These are phyloP conservation scores for Cryptoblepharus egeriae DNA, from an alignment of 2,797 vertebrate genomes.

Conservation along the genomic window DNA sequence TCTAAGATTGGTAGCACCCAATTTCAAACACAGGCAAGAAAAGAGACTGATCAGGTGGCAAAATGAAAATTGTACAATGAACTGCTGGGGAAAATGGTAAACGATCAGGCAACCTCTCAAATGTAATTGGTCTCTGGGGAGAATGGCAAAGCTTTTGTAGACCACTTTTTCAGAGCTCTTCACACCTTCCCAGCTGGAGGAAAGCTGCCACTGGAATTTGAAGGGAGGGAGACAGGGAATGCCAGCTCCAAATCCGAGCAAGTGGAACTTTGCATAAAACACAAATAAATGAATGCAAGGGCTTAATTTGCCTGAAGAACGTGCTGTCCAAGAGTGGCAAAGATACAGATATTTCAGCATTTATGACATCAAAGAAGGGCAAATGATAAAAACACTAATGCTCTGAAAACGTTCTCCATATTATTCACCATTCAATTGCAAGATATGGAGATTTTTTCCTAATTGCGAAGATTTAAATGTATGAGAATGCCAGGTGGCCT, in stretches of 20 bases:
- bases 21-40: conserved; percentile 79
- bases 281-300: conserved; percentile 60
- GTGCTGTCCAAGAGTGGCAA: conserved; percentile 58
- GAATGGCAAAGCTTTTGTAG: conserved; percentile 69
- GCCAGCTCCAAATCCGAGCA: conserved; percentile 45
- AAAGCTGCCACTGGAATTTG: conserved; percentile 63
- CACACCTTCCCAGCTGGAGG: conserved; percentile 79
- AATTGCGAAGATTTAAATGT: too few relatives aligned
- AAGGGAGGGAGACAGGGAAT: conserved; percentile 57
- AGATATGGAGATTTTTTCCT: neutral
- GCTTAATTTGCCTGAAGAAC: conserved; percentile 44
- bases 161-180: conserved; percentile 74
- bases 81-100: conserved; percentile 57
- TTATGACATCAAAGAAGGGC: neutral
- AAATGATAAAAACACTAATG: neutral
- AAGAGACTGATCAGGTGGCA: conserved; percentile 76
- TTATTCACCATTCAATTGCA: neutral
- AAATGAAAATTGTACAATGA: conserved; percentile 72
- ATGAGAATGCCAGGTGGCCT: neutral
- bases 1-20: conserved; percentile 73
- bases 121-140: conserved; percentile 81
- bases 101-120: conserved; percentile 76
- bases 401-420: neutral
- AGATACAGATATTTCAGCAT: conserved; percentile 47
- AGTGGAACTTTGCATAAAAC: conserved; percentile 45